Evolutionary conservation across 2,797 vertebrate genomes (phyloP).

Genomic region (Streptopelia turtur): DNA sequence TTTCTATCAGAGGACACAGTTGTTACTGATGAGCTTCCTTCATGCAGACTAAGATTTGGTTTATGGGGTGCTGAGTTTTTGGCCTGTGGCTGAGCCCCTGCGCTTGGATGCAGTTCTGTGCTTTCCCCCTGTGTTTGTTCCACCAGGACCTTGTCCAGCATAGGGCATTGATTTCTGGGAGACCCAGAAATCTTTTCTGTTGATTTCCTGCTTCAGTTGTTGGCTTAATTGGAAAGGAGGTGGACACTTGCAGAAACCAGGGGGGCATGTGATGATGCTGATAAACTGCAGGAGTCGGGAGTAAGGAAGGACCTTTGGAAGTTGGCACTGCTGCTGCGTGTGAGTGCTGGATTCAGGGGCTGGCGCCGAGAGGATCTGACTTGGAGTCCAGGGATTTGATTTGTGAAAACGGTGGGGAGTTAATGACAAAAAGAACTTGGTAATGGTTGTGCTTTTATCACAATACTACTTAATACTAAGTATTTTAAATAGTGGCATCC

Average conservation of each 20-base stretch:
- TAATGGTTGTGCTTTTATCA: background rate
- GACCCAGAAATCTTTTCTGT: background rate
- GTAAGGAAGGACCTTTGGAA: background rate
- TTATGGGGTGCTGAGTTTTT: background rate
- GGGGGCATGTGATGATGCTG: background rate
- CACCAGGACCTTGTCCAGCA: background rate
- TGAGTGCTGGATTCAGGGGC: background rate
- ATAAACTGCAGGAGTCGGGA: background rate
- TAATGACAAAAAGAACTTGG: background rate
- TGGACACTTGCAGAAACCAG: background rate
- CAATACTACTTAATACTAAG: background rate
- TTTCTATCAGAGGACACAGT: background rate
- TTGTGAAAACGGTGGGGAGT: background rate
- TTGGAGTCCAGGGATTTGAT: background rate
- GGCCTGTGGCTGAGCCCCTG: background rate
- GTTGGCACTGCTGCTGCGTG: background rate
- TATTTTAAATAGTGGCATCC: background rate
- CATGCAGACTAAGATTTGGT: background rate
- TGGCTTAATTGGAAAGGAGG: background rate
- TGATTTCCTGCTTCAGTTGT: background rate
- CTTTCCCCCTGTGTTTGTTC: background rate
- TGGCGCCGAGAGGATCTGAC: background rate
- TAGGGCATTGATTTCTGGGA: background rate
- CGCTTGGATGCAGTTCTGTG: background rate
- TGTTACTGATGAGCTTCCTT: background rate